Conservation (phyloP, 2,113 vertebrate species). For the Chloroceryle aenea region DNA sequence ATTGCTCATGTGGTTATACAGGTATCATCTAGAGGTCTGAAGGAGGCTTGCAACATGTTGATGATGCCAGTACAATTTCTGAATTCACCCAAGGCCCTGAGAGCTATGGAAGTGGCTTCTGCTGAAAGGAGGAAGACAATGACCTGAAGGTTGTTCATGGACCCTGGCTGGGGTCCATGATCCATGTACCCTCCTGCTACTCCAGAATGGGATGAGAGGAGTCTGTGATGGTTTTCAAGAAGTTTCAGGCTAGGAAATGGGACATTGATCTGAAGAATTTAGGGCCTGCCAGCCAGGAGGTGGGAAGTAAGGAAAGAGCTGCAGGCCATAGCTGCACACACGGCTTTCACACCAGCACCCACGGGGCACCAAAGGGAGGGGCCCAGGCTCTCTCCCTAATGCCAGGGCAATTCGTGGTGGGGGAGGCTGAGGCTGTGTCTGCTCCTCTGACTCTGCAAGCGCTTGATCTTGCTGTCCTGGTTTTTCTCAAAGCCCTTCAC, state of each 20-base stretch:
- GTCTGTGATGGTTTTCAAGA: not conserved
- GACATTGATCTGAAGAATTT: not conserved
- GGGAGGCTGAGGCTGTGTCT: not conserved
- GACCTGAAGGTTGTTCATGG: not conserved
- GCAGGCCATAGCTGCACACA: not conserved
- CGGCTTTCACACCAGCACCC: not conserved
- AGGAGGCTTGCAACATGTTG: not conserved
- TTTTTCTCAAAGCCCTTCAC: not conserved
- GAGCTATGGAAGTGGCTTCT: not conserved
- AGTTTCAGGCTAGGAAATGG: not conserved
- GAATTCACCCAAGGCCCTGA: not conserved
- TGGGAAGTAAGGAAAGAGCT: not conserved
- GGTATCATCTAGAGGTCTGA: not conserved
- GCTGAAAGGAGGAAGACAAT: not conserved
- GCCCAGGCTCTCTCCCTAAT: not conserved
- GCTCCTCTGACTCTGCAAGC: not conserved
- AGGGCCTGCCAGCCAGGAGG: not conserved
- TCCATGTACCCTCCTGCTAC: not conserved
- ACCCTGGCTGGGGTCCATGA: not conserved
- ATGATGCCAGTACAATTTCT: not conserved
- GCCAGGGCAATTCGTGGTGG: accelerated
- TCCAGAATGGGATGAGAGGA: not conserved
- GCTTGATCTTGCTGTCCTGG: not conserved
- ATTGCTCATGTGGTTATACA: not conserved
- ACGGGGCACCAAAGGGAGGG: not conserved